Percentiles rank a stretch among this genome's conserved stretches.
Conservation (phyloP, 2,797 vertebrate species). For the Hydrolagus colliei region DNA sequence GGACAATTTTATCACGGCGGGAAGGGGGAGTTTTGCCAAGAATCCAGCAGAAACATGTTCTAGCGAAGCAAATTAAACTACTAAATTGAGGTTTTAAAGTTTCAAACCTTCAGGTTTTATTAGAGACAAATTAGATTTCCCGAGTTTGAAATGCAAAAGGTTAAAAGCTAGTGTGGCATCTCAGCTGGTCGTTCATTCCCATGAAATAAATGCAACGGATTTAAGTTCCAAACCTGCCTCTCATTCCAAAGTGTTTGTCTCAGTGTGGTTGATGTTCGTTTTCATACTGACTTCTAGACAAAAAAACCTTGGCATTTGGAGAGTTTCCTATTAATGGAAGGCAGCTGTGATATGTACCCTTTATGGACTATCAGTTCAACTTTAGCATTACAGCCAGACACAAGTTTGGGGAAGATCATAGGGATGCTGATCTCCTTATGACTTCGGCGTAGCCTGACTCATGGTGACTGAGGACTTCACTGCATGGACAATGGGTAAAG, state of each 20-base stretch:
- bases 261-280: neutral
- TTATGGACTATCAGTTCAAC: neutral
- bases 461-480: conserved; percentile 10
- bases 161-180: neutral
- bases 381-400: neutral
- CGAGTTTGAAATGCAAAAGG: neutral
- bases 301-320: neutral
- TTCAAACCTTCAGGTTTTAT: neutral
- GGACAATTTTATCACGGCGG: no score
- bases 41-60: neutral
- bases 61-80: neutral
- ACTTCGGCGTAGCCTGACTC: neutral
- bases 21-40: neutral
- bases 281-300: neutral
- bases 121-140: neutral
- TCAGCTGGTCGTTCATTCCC: neutral
- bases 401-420: neutral
- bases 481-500: neutral
- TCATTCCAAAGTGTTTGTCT: neutral
- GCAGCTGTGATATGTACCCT: neutral
- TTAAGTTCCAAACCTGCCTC: neutral
- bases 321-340: neutral
- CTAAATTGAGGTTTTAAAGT: neutral
- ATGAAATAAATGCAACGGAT: neutral
- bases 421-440: neutral